Evolutionary conservation across 1,140 invertebrate genomes (phyloP), one percentile per base, ranked within the genome.

Genomic region (Hirudo medicinalis): DNA sequence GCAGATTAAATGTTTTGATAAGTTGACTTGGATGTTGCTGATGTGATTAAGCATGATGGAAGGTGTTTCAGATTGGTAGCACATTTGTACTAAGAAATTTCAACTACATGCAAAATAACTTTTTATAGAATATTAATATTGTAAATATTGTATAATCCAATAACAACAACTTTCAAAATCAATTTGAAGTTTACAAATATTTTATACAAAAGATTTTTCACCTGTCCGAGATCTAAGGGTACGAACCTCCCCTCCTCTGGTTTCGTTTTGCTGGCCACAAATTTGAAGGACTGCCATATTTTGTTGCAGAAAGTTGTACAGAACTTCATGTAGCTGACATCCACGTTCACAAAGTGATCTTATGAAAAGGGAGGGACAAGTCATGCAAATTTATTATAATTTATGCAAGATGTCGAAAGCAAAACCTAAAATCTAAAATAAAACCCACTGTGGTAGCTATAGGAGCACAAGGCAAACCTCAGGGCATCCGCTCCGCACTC

Each of bases 401-500:
- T 32, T 9, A 63, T 25, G 29, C 3, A 22, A n/a, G 19, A 19
- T 32, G 19, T 25, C 8, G 8, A 63, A n/a, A 22, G 19, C 17
- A 11, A 63, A 63, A n/a, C 22, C 13, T 25, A n/a, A 22, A 13
- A 63, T 25, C 22, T 25, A 19, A 63, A 63, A 63, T 2, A 32
- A 15, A 53, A 75, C 74, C 73, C 78, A 90, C 90, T 92, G 84
- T 94, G 90, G 20, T 88, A 88, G 76, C 94, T 94, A 76, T 92
- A 90, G n/a, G 94, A 88, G 79, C 94, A 94, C 0, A 99, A 84
- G 1, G 92, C 92, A 84, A 98, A 99, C 74, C 97, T 86, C 11
- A 99, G 83, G 8, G 97, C 97, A 85, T 99, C 97, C 0, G 94
- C 96, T 19, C 97, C 96, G 84, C 96, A 99, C 82, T 99, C 94